phyloP scores from a whole-genome alignment of 1,140 invertebrate species.

The Asbolus verrucosus region DNA sequence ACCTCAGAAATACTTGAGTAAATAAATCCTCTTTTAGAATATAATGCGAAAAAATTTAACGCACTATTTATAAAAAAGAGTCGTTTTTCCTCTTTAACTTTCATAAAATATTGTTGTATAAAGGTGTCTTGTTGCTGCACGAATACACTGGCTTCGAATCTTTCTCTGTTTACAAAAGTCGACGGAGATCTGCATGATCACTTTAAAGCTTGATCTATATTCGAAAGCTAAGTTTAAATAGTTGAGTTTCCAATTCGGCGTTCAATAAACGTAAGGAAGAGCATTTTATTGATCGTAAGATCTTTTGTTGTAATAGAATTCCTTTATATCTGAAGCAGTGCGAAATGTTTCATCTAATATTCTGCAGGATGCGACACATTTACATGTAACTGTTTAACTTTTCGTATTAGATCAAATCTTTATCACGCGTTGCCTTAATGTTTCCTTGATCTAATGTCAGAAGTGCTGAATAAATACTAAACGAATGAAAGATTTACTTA shows the following conservation, averaged over 20 bases:
- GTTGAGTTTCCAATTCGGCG: background rate
- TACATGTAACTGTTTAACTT: conserved; percentile 25
- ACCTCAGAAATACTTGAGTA: conserved; percentile 5
- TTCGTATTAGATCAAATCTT: conserved; percentile 1
- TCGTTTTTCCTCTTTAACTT: conserved; percentile 1
- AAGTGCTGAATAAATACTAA: too few relatives aligned
- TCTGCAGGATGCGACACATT: conserved; percentile 7
- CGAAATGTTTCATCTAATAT: conserved; percentile 27
- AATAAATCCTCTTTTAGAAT: conserved; percentile 17
- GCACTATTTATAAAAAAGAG: conserved; percentile 1
- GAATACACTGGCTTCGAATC: conserved; percentile 15
- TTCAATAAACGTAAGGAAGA: conserved; percentile 26
- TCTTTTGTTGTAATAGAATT: conserved; percentile 15
- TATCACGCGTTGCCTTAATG: background rate
- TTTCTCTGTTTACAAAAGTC: conserved; percentile 21
- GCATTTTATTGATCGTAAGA: conserved; percentile 14
- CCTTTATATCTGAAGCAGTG: conserved; percentile 22
- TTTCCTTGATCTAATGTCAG: too few relatives aligned
- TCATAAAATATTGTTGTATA: background rate
- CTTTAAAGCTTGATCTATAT: conserved; percentile 33
- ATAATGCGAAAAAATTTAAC: background rate
- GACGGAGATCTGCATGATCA: conserved; percentile 30
- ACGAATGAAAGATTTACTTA: too few relatives aligned
- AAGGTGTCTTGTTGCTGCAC: background rate
- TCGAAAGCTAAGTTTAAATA: background rate